These are phyloP conservation scores for Anthrax anthrax DNA, from an alignment of 2,888 invertebrate species.

Conservation along the genomic window DNA sequence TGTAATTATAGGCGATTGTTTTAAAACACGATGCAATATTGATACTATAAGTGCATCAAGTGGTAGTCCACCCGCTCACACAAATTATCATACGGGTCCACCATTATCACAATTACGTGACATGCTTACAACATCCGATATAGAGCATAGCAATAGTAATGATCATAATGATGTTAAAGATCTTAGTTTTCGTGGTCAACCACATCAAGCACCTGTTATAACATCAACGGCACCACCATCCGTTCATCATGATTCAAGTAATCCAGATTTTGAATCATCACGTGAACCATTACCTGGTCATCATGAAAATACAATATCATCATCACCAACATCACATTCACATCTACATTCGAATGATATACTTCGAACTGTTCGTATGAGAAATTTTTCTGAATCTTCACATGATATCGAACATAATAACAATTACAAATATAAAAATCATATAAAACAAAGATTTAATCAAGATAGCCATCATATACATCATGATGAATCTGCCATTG, in stretches of 20 bases:
- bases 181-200: constrained; percentile 30
- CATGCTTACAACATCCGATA: constrained; percentile 30
- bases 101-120: constrained; percentile 35
- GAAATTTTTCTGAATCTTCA: constrained; percentile 34
- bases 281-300: constrained; percentile 22
- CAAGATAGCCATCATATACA: constrained; percentile 36
- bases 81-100: constrained; percentile 27
- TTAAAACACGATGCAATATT: constrained; percentile 31
- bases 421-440: constrained; percentile 86
- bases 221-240: constrained; percentile 30
- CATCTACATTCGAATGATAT: constrained; percentile 10
- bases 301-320: constrained; percentile 29
- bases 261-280: constrained; percentile 31
- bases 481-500: constrained; percentile 32
- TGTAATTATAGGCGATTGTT: constrained; percentile 25
- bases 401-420: constrained; percentile 35
- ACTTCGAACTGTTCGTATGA: constrained; percentile 20
- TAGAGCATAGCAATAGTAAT: constrained; percentile 28
- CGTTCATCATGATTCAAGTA: constrained; percentile 30
- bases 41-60: constrained; percentile 44
- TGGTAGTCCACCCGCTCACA: constrained; percentile 32
- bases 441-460: constrained; percentile 77
- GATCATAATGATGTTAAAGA: constrained; percentile 36
- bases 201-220: constrained; percentile 33
- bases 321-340: constrained; percentile 21